Evolutionary conservation across 92 coral and sea anemone genomes (phyloP).

Genomic region (Porites evermanni): DNA sequence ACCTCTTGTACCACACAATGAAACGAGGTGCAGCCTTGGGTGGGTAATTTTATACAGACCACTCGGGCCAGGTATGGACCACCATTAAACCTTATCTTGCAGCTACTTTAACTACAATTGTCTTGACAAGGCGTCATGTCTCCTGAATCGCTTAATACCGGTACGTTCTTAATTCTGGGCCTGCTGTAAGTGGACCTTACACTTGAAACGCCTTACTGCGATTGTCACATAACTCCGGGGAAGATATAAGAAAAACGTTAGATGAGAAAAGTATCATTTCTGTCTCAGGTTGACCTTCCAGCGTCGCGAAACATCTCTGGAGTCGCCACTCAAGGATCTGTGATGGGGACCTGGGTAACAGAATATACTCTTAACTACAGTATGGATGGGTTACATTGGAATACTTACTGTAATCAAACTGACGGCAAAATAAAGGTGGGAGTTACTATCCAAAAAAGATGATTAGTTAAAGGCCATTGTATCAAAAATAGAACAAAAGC

Average conservation of each 20-base stretch:
- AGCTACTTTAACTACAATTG: too few relatives aligned
- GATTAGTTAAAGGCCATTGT: neutral
- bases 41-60: too few relatives aligned
- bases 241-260: neutral
- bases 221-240: neutral
- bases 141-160: too few relatives aligned
- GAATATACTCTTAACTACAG: conserved; percentile 87
- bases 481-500: neutral
- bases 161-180: neutral
- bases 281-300: conserved; percentile 70
- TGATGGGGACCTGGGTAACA: conserved; percentile 73
- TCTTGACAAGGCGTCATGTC: too few relatives aligned
- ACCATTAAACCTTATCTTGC: too few relatives aligned
- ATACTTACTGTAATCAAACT: conserved; percentile 20
- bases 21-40: too few relatives aligned
- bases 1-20: neutral
- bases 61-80: too few relatives aligned
- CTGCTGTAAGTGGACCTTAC: neutral
- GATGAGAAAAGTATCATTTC: neutral
- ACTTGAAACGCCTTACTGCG: neutral
- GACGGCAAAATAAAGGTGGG: conserved; percentile 18
- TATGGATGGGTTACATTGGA: conserved; percentile 57
- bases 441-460: neutral
- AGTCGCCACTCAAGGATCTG: conserved; percentile 93
- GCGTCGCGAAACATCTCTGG: conserved; percentile 84